phyloP scores from a whole-genome alignment of 2,797 vertebrate genomes.

The Notoglanidium macrostoma region DNA sequence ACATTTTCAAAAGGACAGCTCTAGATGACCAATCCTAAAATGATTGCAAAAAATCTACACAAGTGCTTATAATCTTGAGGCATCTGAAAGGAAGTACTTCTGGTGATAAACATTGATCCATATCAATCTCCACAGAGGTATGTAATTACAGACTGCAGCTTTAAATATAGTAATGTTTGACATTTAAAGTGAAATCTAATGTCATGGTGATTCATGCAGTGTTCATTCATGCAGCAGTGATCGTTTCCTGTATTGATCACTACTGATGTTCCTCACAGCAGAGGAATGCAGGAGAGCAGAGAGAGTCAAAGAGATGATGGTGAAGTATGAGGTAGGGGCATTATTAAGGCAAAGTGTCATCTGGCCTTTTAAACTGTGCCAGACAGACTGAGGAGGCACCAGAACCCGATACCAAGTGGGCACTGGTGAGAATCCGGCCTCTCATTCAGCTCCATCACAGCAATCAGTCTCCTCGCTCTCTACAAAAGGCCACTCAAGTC shows the following conservation, averaged over 20 bases:
- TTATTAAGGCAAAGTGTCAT: slow-evolving; percentile 10
- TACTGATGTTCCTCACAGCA: background rate
- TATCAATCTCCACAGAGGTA: background rate
- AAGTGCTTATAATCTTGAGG: background rate
- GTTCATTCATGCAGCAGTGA: background rate
- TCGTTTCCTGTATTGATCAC: background rate
- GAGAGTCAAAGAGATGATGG: background rate
- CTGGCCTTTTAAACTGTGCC: slow-evolving; percentile 9
- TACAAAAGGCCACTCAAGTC: slow-evolving; percentile 37
- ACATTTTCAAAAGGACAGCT: background rate
- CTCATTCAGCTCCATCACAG: slow-evolving; percentile 10
- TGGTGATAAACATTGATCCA: background rate
- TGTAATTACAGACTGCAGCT: slow-evolving; percentile 20
- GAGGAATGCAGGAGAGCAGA: background rate
- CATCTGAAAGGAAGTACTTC: background rate
- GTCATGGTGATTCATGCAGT: slow-evolving; percentile 1
- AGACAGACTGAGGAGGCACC: background rate
- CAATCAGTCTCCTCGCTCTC: slow-evolving; percentile 27
- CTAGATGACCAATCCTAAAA: background rate
- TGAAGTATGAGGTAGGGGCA: background rate
- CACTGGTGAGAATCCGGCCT: slow-evolving; percentile 20
- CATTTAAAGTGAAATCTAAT: background rate
- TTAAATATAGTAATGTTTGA: slow-evolving; percentile 25
- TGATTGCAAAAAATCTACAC: background rate
- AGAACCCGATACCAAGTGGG: slow-evolving; percentile 19